Evolutionary conservation across 2,888 invertebrate genomes (phyloP).

Genomic region (Orgyia antiqua): DNA sequence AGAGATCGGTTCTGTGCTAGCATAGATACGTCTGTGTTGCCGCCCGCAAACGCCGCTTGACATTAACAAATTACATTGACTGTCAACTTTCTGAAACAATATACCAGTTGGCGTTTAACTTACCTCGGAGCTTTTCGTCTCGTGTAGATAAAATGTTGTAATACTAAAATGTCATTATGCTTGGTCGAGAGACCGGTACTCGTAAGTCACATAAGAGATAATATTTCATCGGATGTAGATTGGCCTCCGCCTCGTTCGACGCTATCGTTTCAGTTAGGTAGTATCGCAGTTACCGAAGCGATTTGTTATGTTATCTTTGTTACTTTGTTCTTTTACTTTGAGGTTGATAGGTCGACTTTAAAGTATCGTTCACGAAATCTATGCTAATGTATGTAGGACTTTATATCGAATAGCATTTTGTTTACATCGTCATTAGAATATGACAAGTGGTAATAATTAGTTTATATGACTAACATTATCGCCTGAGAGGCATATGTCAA

Average conservation of each 20-base stretch:
- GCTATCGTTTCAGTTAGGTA: slow-evolving; percentile 50
- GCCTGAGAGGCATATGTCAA: too few species aligned
- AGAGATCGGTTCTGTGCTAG: slow-evolving; percentile 39
- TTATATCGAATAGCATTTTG: slow-evolving; percentile 6
- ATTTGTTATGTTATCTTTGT: slow-evolving; percentile 71
- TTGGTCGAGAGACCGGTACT: slow-evolving; percentile 52
- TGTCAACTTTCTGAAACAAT: slow-evolving; percentile 75
- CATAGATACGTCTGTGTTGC: slow-evolving; percentile 38
- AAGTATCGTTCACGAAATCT: slow-evolving; percentile 50
- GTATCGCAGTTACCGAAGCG: slow-evolving; percentile 61
- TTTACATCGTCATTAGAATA: too few species aligned
- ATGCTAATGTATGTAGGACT: slow-evolving; percentile 23
- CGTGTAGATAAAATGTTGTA: slow-evolving; percentile 74
- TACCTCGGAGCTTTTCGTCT: slow-evolving; percentile 72
- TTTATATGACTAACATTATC: too few species aligned
- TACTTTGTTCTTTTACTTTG: slow-evolving; percentile 64
- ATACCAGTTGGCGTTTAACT: slow-evolving; percentile 74
- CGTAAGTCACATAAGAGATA: slow-evolving; percentile 62
- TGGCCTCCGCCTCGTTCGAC: slow-evolving; percentile 35
- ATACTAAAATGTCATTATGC: slow-evolving; percentile 76
- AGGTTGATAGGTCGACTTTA: slow-evolving; percentile 68
- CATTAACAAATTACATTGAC: slow-evolving; percentile 74
- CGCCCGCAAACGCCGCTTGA: slow-evolving; percentile 46
- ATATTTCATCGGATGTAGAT: slow-evolving; percentile 58
- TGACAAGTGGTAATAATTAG: too few species aligned